Conservation (phyloP, 2,113 vertebrate species). For the Spermophilus dauricus region DNA sequence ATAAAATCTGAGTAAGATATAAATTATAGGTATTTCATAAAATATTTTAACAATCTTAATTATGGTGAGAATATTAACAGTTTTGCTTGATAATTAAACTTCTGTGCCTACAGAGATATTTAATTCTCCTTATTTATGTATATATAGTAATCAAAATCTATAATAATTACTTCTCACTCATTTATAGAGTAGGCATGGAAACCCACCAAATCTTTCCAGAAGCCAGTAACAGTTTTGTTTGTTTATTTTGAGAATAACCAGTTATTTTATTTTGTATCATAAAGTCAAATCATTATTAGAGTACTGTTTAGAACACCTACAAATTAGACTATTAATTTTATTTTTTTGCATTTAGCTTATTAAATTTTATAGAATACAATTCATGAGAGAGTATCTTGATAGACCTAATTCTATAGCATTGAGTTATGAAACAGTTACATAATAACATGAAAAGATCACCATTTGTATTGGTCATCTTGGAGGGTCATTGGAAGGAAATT, state of each 20-base stretch:
- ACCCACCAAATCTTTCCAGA: not conserved
- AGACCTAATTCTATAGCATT: not conserved
- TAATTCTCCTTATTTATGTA: not conserved
- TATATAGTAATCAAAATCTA: conserved; percentile 9
- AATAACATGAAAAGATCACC: not conserved
- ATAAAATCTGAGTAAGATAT: not conserved
- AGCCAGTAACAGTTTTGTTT: not conserved
- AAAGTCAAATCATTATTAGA: not conserved
- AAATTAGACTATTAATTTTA: not conserved
- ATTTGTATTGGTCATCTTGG: not conserved
- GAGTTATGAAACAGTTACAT: not conserved
- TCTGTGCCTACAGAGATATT: not conserved
- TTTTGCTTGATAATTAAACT: conserved; percentile 3
- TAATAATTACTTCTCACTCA: not conserved
- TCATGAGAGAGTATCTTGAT: not conserved
- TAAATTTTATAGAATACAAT: not conserved
- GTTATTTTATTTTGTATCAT: not conserved
- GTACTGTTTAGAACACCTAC: not conserved
- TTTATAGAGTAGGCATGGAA: not conserved
- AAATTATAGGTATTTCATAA: not conserved
- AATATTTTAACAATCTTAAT: not conserved
- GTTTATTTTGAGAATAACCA: not conserved
- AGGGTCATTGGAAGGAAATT: not conserved
- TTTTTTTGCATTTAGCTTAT: not conserved
- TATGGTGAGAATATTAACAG: not conserved